Base-by-base conservation (phyloP, 2,888 invertebrate species). In the Myopa testacea region DNA sequence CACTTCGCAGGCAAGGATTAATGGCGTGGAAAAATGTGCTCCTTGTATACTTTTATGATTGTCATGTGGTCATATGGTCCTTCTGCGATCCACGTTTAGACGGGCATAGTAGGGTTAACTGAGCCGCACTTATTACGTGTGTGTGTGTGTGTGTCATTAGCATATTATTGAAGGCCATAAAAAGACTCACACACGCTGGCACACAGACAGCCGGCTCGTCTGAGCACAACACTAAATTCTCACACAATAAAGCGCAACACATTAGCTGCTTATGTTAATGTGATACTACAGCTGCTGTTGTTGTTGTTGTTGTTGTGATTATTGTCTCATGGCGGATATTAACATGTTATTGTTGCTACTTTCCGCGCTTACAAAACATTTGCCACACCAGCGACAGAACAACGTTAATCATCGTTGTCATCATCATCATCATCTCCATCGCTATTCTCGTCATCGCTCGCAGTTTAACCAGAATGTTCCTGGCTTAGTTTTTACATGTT, bases 261-360 rank as follows among this genome's bases (percentile, higher is more conserved):
- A 86, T 84, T 69, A 68, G 75, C 74, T 81, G 80, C 82, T 82
- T 83, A 84, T 85, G 85, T 84, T 85, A 85, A 85, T 85, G 85
- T 62, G 76, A n/a, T 75, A 73, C 38, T 75, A 38, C n/a, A 78
- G 50, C n/a, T 77, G 62, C 55, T 79, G 77, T 67, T 65, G 75
- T 37, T 76, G 76, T 55, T 76, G 79, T 19, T 76, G 40, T 38
- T 81, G 80, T 78, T 83, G 78, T 81, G 81, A 77, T 81, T 79
- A 82, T 82, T 82, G 83, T 83, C 86, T 87, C 86, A 86, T 82
- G 80, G 81, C 82, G 83, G 82, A 84, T 85, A 87, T 87, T 87
- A 87, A 86, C 87, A 87, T 87, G 85, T 86, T 87, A 87, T 86
- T 87, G 86, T 82, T 81, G 83, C 82, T 82, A 82, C 82, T 83